These are phyloP conservation scores for Actinia tenebrosa DNA, from an alignment of 64 coral and sea anemone species.

Conservation along the genomic window DNA sequence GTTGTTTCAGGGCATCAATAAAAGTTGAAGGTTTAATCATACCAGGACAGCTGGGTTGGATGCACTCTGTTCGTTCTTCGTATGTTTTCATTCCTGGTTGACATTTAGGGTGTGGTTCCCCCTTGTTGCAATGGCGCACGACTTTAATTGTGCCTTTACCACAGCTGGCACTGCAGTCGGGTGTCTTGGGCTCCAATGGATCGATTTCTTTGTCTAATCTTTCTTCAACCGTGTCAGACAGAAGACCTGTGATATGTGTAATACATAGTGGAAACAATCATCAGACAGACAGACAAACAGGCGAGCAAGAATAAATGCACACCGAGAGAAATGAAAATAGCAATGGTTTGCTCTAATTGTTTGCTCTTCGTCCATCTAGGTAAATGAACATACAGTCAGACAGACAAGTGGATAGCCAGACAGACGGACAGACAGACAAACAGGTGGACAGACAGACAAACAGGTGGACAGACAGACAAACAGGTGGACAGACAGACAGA, in stretches of 20 bases:
- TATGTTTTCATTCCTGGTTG: conserved; percentile 51
- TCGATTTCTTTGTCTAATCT: not conserved
- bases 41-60: conserved; percentile 74
- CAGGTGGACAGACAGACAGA: not conserved
- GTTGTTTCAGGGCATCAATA: not conserved
- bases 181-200: conserved; percentile 31
- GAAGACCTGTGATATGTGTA: conserved; percentile 32
- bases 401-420: not conserved
- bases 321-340: too few relatives aligned
- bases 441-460: too few relatives aligned
- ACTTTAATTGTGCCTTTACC: conserved; percentile 68
- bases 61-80: conserved; percentile 51
- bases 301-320: too few relatives aligned
- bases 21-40: not conserved
- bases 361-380: too few relatives aligned
- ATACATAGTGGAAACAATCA: not conserved
- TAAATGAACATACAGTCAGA: too few relatives aligned
- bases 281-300: not conserved
- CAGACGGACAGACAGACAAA: too few relatives aligned
- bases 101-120: conserved; percentile 31
- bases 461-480: too few relatives aligned
- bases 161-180: conserved; percentile 77
- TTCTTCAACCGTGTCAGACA: conserved; percentile 48
- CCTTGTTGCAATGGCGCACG: conserved; percentile 37
- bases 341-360: too few relatives aligned